Evolutionary conservation across 2,797 vertebrate species (phyloP).

Genomic region (Oryzias dopingdopingensis): DNA sequence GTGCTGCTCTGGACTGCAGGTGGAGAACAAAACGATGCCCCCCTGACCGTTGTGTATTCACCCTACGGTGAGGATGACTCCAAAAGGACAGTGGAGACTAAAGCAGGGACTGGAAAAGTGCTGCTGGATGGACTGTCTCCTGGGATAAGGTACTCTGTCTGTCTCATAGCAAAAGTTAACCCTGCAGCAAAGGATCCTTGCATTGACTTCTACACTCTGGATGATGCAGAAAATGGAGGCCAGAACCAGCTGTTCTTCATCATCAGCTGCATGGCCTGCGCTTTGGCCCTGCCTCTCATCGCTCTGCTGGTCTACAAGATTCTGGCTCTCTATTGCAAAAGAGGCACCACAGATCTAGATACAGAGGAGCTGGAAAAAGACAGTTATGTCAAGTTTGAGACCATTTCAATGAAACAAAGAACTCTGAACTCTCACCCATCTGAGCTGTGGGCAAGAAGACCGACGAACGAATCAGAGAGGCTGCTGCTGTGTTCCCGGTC

Average conservation of each 20-base stretch:
- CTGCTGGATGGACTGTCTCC: slow-evolving; percentile 85
- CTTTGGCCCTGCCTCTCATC: slow-evolving; percentile 82
- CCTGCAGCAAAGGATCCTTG: slow-evolving; percentile 85
- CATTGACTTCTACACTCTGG: slow-evolving; percentile 85
- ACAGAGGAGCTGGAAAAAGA: slow-evolving; percentile 88
- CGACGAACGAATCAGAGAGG: slow-evolving; percentile 87
- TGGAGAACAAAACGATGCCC: slow-evolving; percentile 65
- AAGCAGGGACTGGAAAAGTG: slow-evolving; percentile 82
- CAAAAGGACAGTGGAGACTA: slow-evolving; percentile 81
- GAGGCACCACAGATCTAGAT: slow-evolving; percentile 51
- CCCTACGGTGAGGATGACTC: slow-evolving; percentile 84
- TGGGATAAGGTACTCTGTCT: slow-evolving; percentile 87
- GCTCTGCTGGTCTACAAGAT: slow-evolving; percentile 90
- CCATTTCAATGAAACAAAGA: slow-evolving; percentile 86
- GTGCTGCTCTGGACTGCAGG: slow-evolving; percentile 85
- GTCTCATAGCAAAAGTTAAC: slow-evolving; percentile 82
- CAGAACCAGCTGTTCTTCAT: slow-evolving; percentile 75
- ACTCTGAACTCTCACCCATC: slow-evolving; percentile 67
- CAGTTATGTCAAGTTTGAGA: slow-evolving; percentile 95
- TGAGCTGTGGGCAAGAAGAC: slow-evolving; percentile 86
- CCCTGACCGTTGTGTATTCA: slow-evolving; percentile 86
- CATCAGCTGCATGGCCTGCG: slow-evolving; percentile 80
- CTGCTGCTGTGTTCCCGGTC: slow-evolving; percentile 89
- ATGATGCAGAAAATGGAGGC: slow-evolving; percentile 52
- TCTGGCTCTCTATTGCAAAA: slow-evolving; percentile 81